Percentiles rank a stretch among this genome's conserved stretches.
These are phyloP conservation scores for Octonoba sinensis DNA, from an alignment of 2,888 invertebrate species.

Conservation along the genomic window DNA sequence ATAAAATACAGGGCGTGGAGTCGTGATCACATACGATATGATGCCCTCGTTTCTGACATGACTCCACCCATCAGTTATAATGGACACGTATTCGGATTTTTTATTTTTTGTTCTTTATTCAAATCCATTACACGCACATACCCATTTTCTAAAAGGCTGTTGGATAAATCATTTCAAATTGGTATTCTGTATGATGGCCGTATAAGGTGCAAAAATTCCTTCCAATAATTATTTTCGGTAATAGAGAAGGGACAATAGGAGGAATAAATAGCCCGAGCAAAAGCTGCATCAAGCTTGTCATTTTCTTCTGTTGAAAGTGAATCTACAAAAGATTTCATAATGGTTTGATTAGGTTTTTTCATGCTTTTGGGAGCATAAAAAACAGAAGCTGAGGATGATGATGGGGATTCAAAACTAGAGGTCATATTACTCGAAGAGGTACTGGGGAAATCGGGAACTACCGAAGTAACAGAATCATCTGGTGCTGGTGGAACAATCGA, in stretches of 20 bases:
- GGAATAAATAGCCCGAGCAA: not conserved
- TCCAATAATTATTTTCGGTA: no score
- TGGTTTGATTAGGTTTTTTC: not conserved
- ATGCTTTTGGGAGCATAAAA: no score
- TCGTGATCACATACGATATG: not conserved
- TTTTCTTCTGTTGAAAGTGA: not conserved
- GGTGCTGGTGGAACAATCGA: no score
- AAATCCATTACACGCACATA: not conserved
- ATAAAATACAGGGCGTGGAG: not conserved
- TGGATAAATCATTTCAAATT: not conserved
- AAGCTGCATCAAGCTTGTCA: not conserved
- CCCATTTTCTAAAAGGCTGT: not conserved
- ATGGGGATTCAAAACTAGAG: no score
- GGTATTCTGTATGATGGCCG: not conserved
- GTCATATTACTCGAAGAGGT: no score
- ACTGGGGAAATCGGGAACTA: no score
- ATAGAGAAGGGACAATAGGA: not conserved
- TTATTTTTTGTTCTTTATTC: not conserved
- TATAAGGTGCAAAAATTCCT: not conserved
- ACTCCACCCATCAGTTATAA: not conserved
- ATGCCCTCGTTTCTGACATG: conserved; percentile 13
- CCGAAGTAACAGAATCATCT: no score
- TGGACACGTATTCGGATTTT: not conserved
- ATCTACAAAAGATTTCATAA: not conserved
- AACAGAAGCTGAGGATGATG: no score